Base-by-base conservation (phyloP, 2,888 invertebrate species). In the Adelphocoris suturalis region DNA sequence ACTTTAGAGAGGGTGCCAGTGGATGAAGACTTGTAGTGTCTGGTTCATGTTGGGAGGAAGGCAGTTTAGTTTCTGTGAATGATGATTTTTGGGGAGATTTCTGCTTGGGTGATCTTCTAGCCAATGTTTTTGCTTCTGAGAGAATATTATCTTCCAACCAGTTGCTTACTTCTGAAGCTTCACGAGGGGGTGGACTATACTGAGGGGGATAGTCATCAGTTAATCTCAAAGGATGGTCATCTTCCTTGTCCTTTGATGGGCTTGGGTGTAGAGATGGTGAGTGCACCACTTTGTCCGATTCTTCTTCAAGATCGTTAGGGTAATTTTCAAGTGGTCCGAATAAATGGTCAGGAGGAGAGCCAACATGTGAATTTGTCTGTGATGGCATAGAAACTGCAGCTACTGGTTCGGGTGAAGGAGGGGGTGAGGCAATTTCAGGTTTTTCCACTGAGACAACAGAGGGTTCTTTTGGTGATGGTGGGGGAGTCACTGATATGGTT, bases 61-160 rank as follows among this genome's bases (percentile, higher is more conserved):
- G n/a, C n/a, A n/a, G n/a, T n/a, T n/a, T n/a, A n/a, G n/a, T n/a
- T n/a, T 78, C 37, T 16, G 37, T 23, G 37, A 28, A 7, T 1
- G 37, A 23, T 78, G 16, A 14, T n/a, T 78, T 28, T 78, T 81
- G 81, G 23, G 48, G 48, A 5, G 81, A 46, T n/a, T 27, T 14
- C 13, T 9, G 37, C 28, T 23, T 28, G 5, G 14, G 23, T 28
- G 46, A 28, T 12, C 16, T 78, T 46, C 37, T 78, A 46, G 48
- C 52, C n/a, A 19, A 0, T 9, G 52, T 23, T 27, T 19, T 82
- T 27, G 82, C 82, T 14, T 82, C n/a, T 4, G 23, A 27, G 11
- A 82, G 52, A 27, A 82, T 82, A 19, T 82, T 82, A 82, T 47
- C 27, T 82, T 82, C 52, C 27, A 82, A 52, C 82, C 82, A 82